Evolutionary conservation across 2,113 vertebrate genomes (phyloP), one percentile per base, ranked within the genome.

Genomic region (Mastomys coucha): DNA sequence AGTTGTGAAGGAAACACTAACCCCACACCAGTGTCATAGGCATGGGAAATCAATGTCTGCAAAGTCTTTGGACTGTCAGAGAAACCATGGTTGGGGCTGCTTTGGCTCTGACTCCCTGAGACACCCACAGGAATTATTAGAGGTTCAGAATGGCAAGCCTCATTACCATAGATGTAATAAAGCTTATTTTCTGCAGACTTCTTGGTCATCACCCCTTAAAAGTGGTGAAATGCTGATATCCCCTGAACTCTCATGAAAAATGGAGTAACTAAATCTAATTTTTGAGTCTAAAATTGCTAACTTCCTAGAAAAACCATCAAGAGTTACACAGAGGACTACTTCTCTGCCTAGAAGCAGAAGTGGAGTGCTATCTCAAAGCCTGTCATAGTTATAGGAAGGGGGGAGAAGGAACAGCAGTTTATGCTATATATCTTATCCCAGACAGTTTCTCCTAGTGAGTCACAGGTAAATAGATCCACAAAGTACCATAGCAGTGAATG

Each of bases 1-100:
- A 69, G 31, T 97, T 95, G 88, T 65, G 95, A 97, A 97, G 96
- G 96, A 98, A 98, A 97, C 90, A 11, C 87, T 95, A 96, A 72
- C 56, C 93, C 75, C 91, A 86, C 39, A 49, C 31, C 84, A 95
- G 75, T 85, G 94, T 98, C 95, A 92, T 20, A 93, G 92, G 69
- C 92, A 94, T 89, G 94, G 93, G 92, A 98, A 98, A 97, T 94
- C 96, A 89, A 93, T 0, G 0, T 94, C 93, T 97, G 36, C 24
- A 63, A 36, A 63, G 26, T 63, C 94, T 87, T 88, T 45, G 63
- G 90, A 88, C 94, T 97, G 95, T 93, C 87, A 86, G 28, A 96
- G 31, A 95, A 89, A 97, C 78, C 86, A 69, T 7, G 56, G 53
- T 58, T 92, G 7, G 20, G 36, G n/a, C 49, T 5, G 22, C 3